Percentiles rank a stretch among this genome's conserved stretches.
Conservation (phyloP, 1,140 invertebrate genomes). For the Pseudobourletiella spinata region DNA sequence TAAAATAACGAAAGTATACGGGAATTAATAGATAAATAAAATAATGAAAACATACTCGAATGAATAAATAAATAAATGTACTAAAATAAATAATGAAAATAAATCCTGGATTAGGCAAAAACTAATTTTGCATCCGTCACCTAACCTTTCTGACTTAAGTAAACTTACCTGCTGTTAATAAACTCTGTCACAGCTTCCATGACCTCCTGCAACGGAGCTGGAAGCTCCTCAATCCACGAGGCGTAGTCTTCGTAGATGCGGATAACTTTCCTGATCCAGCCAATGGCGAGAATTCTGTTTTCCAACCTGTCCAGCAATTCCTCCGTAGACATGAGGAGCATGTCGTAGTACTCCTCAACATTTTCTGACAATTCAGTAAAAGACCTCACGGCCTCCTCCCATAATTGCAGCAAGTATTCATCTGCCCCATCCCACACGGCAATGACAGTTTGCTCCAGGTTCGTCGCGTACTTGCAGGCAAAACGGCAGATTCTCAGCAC, state of each 20-base stretch:
- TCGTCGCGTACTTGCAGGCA: constrained; percentile 21
- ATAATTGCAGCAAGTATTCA: constrained; percentile 19
- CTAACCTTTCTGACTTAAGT: too few relatives aligned
- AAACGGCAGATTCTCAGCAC: neutral
- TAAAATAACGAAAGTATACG: too few relatives aligned
- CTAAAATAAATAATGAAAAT: too few relatives aligned
- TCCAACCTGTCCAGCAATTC: constrained; percentile 27
- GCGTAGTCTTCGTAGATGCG: constrained; percentile 35
- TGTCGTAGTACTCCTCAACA: constrained; percentile 20
- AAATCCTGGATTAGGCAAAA: neutral
- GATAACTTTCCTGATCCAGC: constrained; percentile 22
- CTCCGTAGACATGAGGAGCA: constrained; percentile 17
- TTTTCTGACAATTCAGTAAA: neutral
- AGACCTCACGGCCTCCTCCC: constrained; percentile 16
- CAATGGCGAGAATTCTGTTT: constrained; percentile 22
- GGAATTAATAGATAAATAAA: too few relatives aligned
- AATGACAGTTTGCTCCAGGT: constrained; percentile 35
- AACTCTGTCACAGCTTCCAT: constrained; percentile 24
- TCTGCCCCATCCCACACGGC: constrained; percentile 28
- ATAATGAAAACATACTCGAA: too few relatives aligned
- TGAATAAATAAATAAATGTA: too few relatives aligned
- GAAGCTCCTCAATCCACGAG: constrained; percentile 38
- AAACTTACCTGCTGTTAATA: constrained; percentile 27
- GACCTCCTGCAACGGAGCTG: constrained; percentile 38
- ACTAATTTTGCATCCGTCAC: neutral